Evolutionary conservation across 2,797 vertebrate genomes (phyloP), one percentile per base, ranked within the genome.

Genomic region (Syngnathus rostellatus): DNA sequence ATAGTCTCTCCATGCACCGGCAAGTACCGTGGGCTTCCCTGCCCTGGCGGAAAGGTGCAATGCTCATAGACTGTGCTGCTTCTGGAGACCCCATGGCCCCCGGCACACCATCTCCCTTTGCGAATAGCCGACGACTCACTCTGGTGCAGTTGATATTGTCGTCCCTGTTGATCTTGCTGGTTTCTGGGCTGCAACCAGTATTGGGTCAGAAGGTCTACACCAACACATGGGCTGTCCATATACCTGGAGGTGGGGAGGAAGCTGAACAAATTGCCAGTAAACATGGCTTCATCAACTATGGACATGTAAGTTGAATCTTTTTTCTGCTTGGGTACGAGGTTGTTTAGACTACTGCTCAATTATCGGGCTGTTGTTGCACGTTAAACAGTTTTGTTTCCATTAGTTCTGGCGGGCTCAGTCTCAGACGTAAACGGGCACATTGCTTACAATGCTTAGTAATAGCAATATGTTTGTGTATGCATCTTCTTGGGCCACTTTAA

Each of bases 161-260:
- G 82, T 88, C 92, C 69, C 84, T 93, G 80, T 76, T 92, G 81
- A 79, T 90, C 71, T 68, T 91, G 79, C 77, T 94, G 71, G 65
- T 89, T 73, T 89, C 89, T 73, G 89, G 89, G 76, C 83, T 82
- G 62, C 83, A 59, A 66, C 87, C 91, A 23, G 86, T 86, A 63
- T 68, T 76, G 1, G 87, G 87, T 76, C 88, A 93, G 81, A 90
- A 78, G 51, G 73, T 98, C 80, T 98, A 93, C 88, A 98, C 94
- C 80, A 98, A 98, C 86, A 94, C 94, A 12, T 99, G 97, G 96
- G 97, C 97, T 0, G 94, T 97, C 81, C 91, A 89, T n/a, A 87
- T 99, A 73, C 80, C 92, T 0, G 92, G 92, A 2, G 96, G 97
- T 71, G 86, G 64, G 5, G 86, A 84, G 53, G 92, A 91, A 73